Percentiles rank a stretch among this genome's conserved stretches.
Conservation (phyloP, 2,113 vertebrate genomes). For the Jaculus jaculus region DNA sequence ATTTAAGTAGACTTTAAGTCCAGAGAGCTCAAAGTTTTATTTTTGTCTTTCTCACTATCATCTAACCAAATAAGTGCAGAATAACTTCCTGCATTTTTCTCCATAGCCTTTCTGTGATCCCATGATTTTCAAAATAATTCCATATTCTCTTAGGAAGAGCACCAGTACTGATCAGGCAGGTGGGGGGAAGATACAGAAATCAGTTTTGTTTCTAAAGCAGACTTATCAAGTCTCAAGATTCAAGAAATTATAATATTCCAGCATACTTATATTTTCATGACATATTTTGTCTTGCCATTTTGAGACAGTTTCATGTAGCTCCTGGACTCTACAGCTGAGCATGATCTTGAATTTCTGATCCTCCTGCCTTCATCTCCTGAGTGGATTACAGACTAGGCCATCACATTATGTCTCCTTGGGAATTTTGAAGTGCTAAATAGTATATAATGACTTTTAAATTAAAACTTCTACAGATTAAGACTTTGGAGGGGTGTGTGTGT, state of each 20-base stretch:
- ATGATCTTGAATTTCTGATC: background rate
- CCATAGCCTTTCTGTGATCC: background rate
- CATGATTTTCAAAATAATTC: background rate
- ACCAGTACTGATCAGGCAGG: background rate
- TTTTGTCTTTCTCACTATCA: background rate
- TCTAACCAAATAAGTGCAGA: background rate
- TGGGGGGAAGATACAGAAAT: background rate
- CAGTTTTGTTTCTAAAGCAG: background rate
- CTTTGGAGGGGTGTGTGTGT: background rate
- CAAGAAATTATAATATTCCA: background rate
- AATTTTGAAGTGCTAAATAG: background rate
- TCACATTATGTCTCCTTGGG: no score
- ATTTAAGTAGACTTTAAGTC: background rate
- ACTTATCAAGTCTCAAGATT: background rate
- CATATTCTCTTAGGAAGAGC: background rate
- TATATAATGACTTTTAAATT: background rate
- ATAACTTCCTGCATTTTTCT: constrained; percentile 31
- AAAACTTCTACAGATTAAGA: background rate
- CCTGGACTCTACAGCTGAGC: background rate
- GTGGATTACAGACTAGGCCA: no score
- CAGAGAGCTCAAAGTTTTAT: background rate
- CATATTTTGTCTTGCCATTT: background rate
- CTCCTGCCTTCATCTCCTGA: background rate
- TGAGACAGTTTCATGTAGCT: background rate
- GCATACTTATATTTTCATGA: background rate